Evolutionary conservation across 2,888 invertebrate species (phyloP).

Genomic region (Meta bourneti): DNA sequence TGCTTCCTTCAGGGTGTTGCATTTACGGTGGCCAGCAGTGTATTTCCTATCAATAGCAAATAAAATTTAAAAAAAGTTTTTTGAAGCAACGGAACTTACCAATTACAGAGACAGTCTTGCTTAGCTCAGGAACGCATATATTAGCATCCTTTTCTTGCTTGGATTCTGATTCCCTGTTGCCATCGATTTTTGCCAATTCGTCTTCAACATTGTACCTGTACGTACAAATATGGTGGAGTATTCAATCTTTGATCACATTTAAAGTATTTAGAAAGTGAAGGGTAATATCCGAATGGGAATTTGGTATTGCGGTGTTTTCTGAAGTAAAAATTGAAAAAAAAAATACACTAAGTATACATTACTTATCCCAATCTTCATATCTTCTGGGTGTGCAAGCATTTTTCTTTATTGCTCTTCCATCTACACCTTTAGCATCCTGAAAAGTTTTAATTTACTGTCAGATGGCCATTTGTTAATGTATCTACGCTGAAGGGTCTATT

Average conservation of each 20-base stretch:
- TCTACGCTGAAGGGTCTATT: not conserved
- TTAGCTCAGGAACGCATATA: not conserved
- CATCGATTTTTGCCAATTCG: slow-evolving; percentile 57
- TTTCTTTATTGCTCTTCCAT: not conserved
- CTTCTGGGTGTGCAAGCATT: slow-evolving; percentile 16
- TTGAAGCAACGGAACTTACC: not conserved
- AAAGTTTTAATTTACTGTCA: not conserved
- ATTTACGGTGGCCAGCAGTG: too few relatives aligned
- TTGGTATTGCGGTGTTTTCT: not conserved
- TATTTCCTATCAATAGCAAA: too few relatives aligned
- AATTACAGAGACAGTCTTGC: slow-evolving; percentile 4
- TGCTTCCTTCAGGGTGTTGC: too few relatives aligned
- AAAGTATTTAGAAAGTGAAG: too few relatives aligned
- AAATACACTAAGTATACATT: not conserved
- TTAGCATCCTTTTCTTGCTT: not conserved
- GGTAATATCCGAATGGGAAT: not conserved
- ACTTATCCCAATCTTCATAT: slow-evolving; percentile 65
- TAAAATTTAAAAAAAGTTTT: too few relatives aligned
- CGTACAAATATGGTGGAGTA: not conserved
- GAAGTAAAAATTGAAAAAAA: not conserved
- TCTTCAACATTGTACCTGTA: slow-evolving; percentile 59
- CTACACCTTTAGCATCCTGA: not conserved
- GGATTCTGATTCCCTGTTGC: not conserved
- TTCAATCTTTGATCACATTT: not conserved
- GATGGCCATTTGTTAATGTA: too few relatives aligned